phyloP scores from a whole-genome alignment of 2,888 invertebrate genomes.

The Orchesella flavescens region DNA sequence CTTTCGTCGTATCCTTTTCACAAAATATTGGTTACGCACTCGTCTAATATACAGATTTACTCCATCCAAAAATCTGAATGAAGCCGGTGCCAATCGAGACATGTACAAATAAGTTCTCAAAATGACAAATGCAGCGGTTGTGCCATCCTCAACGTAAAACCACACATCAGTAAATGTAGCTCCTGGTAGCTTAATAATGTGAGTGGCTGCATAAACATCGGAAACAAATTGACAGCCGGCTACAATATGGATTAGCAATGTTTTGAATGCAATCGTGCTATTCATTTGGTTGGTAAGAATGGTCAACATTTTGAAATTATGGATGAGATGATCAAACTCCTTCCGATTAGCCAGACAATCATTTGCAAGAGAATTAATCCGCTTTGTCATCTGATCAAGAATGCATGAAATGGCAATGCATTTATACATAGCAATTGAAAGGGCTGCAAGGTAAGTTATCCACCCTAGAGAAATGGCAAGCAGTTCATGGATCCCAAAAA shows the following conservation, averaged over 20 bases:
- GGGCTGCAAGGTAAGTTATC: neutral
- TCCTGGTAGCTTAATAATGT: constrained; percentile 10
- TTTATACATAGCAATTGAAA: constrained; percentile 1
- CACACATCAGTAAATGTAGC: constrained; percentile 23
- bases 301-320: constrained; percentile 12
- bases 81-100: too few species aligned
- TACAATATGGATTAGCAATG: constrained; percentile 9
- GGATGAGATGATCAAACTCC: constrained; percentile 13
- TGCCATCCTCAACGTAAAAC: neutral
- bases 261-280: constrained; percentile 13
- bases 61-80: too few species aligned
- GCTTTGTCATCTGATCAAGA: constrained; percentile 14
- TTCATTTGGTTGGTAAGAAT: constrained; percentile 9
- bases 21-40: too few species aligned
- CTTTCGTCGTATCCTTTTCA: too few species aligned
- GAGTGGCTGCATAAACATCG: constrained; percentile 19
- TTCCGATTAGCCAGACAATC: neutral
- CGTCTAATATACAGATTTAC: too few species aligned
- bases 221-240: constrained; percentile 30
- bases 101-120: too few species aligned
- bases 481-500: constrained; percentile 35
- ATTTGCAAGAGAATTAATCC: neutral
- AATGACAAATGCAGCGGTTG: too few species aligned
- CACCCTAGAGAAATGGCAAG: constrained; percentile 27
- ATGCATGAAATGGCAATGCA: constrained; percentile 8